Percentiles rank a stretch among this genome's conserved stretches.
Evolutionary conservation across 2,113 vertebrate species (phyloP).

Genomic region (Caloenas nicobarica): DNA sequence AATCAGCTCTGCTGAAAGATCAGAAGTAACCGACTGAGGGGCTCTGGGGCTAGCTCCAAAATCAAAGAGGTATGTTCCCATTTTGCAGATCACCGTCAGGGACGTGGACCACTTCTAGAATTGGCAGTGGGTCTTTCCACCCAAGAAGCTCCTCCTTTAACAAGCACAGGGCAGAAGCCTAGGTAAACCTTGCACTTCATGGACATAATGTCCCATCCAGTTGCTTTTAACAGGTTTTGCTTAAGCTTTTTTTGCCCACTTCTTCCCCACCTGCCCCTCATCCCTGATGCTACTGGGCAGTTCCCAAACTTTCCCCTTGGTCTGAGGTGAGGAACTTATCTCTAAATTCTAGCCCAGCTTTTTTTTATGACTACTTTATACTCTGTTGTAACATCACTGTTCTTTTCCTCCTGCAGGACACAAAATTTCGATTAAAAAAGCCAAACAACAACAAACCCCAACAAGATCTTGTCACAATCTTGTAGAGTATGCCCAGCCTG

Average conservation of each 20-base stretch:
- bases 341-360: background rate
- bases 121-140: background rate
- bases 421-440: background rate
- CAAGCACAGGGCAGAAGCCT: background rate
- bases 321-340: background rate
- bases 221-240: background rate
- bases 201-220: background rate
- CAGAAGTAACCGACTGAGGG: background rate
- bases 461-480: background rate
- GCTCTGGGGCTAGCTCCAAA: background rate
- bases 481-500: background rate
- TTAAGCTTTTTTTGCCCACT: background rate
- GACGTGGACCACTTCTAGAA: background rate
- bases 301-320: background rate
- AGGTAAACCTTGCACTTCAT: background rate
- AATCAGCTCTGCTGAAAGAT: background rate
- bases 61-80: background rate
- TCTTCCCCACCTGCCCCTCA: background rate
- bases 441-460: background rate
- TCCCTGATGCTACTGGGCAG: background rate
- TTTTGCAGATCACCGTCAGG: background rate
- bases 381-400: background rate
- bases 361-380: background rate
- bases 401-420: background rate
- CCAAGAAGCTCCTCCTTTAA: background rate